A percentile compares a stretch with the other conserved stretches of the same genome.
These are phyloP conservation scores for Netelia fuscicornis DNA, from an alignment of 2,888 invertebrate species.

Conservation along the genomic window DNA sequence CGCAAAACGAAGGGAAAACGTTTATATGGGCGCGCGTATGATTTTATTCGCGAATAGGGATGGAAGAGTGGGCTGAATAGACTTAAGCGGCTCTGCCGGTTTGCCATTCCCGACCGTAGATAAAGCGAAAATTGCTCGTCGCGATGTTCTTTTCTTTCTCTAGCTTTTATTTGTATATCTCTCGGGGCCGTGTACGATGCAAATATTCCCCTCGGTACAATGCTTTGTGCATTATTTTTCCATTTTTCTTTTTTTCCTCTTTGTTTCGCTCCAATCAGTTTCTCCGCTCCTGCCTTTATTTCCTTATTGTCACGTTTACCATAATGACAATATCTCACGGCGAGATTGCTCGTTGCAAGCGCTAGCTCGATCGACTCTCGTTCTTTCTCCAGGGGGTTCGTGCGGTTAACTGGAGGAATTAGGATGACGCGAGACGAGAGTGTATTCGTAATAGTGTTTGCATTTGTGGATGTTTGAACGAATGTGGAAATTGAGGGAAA, in stretches of 20 bases:
- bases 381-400: background rate
- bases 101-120: slow-evolving; percentile 56
- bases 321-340: slow-evolving; percentile 36
- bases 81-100: slow-evolving; percentile 43
- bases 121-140: slow-evolving; percentile 65
- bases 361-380: slow-evolving; percentile 20
- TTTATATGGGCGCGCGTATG: slow-evolving; percentile 5
- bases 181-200: slow-evolving; percentile 26
- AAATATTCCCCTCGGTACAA: slow-evolving; percentile 27
- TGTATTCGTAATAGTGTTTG: background rate
- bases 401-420: slow-evolving; percentile 11
- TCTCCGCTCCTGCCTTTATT: slow-evolving; percentile 13
- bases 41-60: slow-evolving; percentile 46
- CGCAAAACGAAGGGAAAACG: slow-evolving; percentile 21
- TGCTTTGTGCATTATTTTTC: slow-evolving; percentile 31
- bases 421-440: slow-evolving; percentile 16
- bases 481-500: slow-evolving; percentile 23
- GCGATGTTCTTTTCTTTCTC: slow-evolving; percentile 21
- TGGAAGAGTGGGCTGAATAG: background rate
- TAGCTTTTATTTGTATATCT: slow-evolving; percentile 32
- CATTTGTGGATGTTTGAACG: background rate
- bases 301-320: slow-evolving; percentile 49
- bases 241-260: background rate
- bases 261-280: slow-evolving; percentile 18
- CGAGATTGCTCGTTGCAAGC: slow-evolving; percentile 17